phyloP scores from a whole-genome alignment of 2,113 vertebrate species.

The Halcyon malimbica region DNA sequence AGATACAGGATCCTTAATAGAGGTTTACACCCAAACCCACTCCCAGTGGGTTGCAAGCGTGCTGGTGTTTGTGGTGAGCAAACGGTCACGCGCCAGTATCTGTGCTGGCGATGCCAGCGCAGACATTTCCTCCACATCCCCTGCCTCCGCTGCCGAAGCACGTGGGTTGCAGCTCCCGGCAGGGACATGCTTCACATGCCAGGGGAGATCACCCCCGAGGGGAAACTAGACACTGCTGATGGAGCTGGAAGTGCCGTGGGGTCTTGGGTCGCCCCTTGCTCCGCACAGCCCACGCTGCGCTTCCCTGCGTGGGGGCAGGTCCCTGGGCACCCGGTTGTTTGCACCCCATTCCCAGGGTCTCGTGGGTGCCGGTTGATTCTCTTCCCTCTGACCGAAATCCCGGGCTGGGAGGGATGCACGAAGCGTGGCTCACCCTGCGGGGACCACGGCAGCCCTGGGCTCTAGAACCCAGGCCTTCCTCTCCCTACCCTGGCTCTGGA shows the following conservation, averaged over 20 bases:
- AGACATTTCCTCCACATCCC: background rate
- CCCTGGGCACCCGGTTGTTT: background rate
- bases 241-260: accelerated
- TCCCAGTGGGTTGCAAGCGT: accelerated
- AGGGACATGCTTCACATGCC: background rate
- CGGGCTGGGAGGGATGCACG: background rate
- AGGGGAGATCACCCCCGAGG: accelerated
- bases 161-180: accelerated
- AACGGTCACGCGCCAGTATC: background rate
- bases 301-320: accelerated
- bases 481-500: accelerated
- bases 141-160: background rate
- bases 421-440: background rate
- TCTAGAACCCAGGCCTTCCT: background rate
- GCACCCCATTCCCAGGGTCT: background rate
- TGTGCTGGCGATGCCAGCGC: background rate
- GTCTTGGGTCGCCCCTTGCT: no score
- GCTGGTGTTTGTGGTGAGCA: background rate
- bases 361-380: background rate
- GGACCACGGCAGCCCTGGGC: background rate
- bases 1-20: background rate
- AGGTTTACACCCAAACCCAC: accelerated
- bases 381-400: background rate
- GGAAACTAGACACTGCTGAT: no score
- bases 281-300: background rate